Conservation (phyloP, 2,113 vertebrate species). For the Aramus guarauna region DNA sequence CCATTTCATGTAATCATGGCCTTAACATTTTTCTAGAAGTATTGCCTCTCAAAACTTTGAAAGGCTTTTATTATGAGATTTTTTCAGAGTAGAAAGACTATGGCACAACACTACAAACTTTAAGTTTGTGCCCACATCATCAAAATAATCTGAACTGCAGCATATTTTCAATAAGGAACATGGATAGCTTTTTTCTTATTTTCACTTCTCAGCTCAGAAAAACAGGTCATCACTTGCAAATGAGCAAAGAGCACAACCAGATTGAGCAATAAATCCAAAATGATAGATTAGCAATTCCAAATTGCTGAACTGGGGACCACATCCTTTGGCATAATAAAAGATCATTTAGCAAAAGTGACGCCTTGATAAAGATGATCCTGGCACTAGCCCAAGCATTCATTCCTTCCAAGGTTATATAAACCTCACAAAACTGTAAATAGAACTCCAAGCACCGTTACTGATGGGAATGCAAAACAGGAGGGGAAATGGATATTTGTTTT, state of each 20-base stretch:
- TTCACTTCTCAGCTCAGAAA: not conserved
- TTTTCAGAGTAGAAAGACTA: not conserved
- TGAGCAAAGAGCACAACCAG: not conserved
- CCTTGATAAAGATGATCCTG: constrained; percentile 33
- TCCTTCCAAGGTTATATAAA: constrained; percentile 62
- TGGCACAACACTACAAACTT: not conserved
- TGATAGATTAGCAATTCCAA: constrained; percentile 17
- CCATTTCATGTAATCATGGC: not conserved
- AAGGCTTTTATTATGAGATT: not conserved
- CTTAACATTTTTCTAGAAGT: not conserved
- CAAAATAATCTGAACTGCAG: not conserved
- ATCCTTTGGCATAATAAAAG: constrained; percentile 41
- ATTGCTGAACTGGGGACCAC: constrained; percentile 5
- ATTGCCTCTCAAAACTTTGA: not conserved
- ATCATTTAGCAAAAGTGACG: constrained; percentile 47
- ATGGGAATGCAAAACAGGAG: constrained; percentile 58
- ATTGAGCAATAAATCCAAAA: constrained; percentile 12
- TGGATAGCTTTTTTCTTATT: not conserved
- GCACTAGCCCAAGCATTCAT: constrained; percentile 30
- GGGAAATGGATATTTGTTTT: constrained; percentile 70
- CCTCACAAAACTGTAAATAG: constrained; percentile 54
- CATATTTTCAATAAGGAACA: not conserved
- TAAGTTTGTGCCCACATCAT: not conserved
- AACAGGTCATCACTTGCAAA: not conserved
- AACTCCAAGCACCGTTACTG: constrained; percentile 34